A percentile compares a stretch with the other conserved stretches of the same genome.
Evolutionary conservation across 2,797 vertebrate genomes (phyloP).

Genomic region (Betta splendens): DNA sequence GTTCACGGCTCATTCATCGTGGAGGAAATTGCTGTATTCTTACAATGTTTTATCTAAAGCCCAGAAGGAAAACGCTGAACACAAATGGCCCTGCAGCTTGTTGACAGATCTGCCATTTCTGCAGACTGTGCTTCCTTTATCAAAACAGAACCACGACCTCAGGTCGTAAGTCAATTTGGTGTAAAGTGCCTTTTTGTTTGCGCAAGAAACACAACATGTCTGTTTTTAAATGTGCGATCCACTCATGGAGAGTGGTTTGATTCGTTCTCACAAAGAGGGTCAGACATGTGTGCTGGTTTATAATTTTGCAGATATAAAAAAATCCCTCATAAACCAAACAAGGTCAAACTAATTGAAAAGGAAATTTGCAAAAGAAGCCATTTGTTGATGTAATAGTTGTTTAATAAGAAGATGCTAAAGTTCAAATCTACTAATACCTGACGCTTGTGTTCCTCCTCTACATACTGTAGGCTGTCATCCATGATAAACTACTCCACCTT

Average conservation of each 20-base stretch:
- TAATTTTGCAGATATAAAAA: no score
- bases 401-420: not conserved
- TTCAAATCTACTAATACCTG: not conserved
- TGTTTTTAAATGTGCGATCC: no score
- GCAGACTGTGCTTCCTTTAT: slow-evolving; percentile 53
- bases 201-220: no score
- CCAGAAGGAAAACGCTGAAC: slow-evolving; percentile 52
- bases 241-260: no score
- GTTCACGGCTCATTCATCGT: slow-evolving; percentile 67
- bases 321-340: no score
- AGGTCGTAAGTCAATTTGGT: slow-evolving; percentile 43
- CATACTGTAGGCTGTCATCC: slow-evolving; percentile 2
- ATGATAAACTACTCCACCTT: slow-evolving; percentile 20
- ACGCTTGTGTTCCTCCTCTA: not conserved
- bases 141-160: slow-evolving; percentile 45
- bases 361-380: no score
- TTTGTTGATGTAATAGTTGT: slow-evolving; percentile 36
- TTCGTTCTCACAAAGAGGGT: no score
- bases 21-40: slow-evolving; percentile 52
- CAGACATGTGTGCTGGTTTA: no score
- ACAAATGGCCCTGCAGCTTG: slow-evolving; percentile 55
- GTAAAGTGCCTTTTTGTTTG: no score
- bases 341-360: no score
- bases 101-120: slow-evolving; percentile 61
- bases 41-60: slow-evolving; percentile 52